Conservation (phyloP, 2,113 vertebrate genomes). For the Sarotherodon lohbergeri region DNA sequence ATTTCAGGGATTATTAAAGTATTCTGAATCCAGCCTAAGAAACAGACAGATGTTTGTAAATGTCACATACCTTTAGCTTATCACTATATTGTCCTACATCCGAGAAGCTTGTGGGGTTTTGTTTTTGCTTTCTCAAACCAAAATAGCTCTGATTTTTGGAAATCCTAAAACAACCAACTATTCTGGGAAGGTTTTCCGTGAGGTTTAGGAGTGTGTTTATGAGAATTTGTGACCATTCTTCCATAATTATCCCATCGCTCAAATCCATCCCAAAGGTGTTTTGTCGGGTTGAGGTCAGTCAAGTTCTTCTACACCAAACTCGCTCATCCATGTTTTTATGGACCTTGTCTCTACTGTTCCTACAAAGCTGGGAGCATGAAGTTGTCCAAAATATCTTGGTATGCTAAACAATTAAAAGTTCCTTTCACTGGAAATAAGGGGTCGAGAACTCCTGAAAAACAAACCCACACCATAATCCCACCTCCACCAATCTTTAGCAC, state of each 20-base stretch:
- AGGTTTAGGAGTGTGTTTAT: neutral
- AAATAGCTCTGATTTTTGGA: neutral
- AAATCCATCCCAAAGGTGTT: neutral
- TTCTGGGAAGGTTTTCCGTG: neutral
- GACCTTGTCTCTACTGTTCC: neutral
- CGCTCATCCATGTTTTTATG: neutral
- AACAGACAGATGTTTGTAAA: neutral
- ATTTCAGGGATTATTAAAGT: too few relatives aligned
- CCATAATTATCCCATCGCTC: neutral
- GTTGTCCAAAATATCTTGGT: neutral
- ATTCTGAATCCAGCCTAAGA: neutral
- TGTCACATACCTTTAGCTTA: neutral
- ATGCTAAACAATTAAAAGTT: neutral
- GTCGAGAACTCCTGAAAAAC: neutral
- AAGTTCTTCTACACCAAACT: neutral
- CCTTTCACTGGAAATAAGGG: neutral
- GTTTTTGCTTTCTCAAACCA: neutral
- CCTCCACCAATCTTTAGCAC: neutral
- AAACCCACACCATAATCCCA: fast-evolving
- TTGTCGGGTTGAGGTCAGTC: neutral
- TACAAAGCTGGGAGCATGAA: neutral
- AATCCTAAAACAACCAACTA: neutral
- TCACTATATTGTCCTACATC: neutral
- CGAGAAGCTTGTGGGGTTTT: neutral
- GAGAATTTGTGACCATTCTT: neutral